These are phyloP conservation scores for Achroia grisella DNA, from an alignment of 1,140 invertebrate genomes.

Conservation along the genomic window DNA sequence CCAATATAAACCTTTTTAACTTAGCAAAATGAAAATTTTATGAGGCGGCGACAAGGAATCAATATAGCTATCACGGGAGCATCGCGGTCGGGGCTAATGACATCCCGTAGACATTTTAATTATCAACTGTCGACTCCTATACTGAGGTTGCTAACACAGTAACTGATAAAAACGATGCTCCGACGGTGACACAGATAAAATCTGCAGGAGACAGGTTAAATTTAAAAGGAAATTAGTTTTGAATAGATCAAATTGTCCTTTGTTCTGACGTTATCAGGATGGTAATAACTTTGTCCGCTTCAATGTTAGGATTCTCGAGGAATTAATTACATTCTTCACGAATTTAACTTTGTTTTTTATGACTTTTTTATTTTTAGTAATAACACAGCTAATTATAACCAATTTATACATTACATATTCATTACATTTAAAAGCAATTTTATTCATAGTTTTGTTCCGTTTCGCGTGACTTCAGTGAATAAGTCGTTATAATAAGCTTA, in stretches of 20 bases:
- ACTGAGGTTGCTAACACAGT: conserved; percentile 23
- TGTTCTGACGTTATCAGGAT: conserved; percentile 19
- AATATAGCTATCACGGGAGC: conserved; percentile 55
- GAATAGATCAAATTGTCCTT: conserved; percentile 29
- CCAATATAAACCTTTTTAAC: no score
- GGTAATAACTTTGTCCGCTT: conserved; percentile 20
- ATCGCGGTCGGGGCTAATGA: conserved; percentile 36
- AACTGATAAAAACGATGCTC: conserved; percentile 46
- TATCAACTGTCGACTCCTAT: conserved; percentile 55
- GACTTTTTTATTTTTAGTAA: not conserved
- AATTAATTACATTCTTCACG: no score
- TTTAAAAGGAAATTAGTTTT: conserved; percentile 59
- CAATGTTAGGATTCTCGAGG: not conserved
- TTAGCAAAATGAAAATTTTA: conserved; percentile 35
- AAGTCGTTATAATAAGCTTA: not conserved
- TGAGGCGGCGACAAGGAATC: conserved; percentile 40
- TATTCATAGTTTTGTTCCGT: conserved; percentile 5
- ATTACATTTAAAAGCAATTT: not conserved
- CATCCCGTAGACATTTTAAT: conserved; percentile 61
- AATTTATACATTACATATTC: no score
- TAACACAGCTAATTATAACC: not conserved
- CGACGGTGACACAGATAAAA: conserved; percentile 50
- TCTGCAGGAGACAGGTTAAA: conserved; percentile 49
- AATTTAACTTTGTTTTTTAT: not conserved
- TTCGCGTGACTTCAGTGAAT: conserved; percentile 1